These are phyloP conservation scores for Caenorhabditis brenneri DNA, from an alignment of 1,140 invertebrate species.

Conservation along the genomic window DNA sequence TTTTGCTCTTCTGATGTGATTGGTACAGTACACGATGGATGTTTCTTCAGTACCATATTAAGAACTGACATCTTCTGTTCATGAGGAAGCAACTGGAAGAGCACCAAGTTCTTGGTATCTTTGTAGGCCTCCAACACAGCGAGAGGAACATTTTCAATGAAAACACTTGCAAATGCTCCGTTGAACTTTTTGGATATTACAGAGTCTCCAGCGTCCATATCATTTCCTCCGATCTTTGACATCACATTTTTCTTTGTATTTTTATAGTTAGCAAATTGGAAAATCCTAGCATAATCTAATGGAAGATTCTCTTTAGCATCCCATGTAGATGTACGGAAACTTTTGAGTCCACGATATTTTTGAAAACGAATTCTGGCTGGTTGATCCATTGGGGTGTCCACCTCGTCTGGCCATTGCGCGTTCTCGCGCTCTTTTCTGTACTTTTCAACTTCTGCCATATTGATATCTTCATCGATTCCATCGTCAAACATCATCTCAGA, in stretches of 20 bases:
- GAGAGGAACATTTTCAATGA: slow-evolving; percentile 80
- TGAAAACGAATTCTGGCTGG: slow-evolving; percentile 84
- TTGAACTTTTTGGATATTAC: slow-evolving; percentile 75
- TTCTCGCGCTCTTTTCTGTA: slow-evolving; percentile 80
- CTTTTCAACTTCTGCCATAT: slow-evolving; percentile 71
- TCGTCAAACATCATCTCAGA: slow-evolving; percentile 56
- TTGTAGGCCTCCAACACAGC: slow-evolving; percentile 73
- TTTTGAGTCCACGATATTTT: slow-evolving; percentile 88
- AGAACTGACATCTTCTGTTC: slow-evolving; percentile 96
- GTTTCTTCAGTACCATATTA: slow-evolving; percentile 83
- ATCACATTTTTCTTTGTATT: slow-evolving; percentile 83
- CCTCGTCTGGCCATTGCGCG: slow-evolving; percentile 91
- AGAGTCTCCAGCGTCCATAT: slow-evolving; percentile 73
- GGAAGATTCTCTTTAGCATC: slow-evolving; percentile 95
- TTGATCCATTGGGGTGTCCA: slow-evolving; percentile 80
- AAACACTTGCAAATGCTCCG: slow-evolving; percentile 84
- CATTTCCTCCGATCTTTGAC: slow-evolving; percentile 71
- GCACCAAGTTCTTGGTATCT: slow-evolving; percentile 69
- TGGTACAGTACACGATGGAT: slow-evolving; percentile 73
- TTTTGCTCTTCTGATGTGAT: slow-evolving; percentile 83
- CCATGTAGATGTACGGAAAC: slow-evolving; percentile 90
- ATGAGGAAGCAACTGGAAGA: slow-evolving; percentile 79
- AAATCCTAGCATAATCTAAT: slow-evolving; percentile 88
- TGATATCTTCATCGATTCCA: slow-evolving; percentile 67
- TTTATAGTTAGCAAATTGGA: slow-evolving; percentile 91